Conservation (phyloP, 2,888 invertebrate genomes). For the Caenorhabditis sp. region DNA sequence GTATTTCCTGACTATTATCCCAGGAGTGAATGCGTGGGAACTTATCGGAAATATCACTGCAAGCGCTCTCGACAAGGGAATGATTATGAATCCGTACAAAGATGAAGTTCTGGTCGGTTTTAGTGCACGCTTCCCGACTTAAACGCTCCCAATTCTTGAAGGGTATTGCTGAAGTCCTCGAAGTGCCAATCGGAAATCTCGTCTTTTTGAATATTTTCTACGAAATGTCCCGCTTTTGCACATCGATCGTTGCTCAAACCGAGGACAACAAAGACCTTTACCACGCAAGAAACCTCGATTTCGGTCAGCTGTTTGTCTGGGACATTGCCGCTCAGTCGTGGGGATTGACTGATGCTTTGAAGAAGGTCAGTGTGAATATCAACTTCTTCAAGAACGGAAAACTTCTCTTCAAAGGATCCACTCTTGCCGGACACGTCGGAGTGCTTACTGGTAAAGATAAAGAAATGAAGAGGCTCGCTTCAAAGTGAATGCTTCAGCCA, state of each 20-base stretch:
- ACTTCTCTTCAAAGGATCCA: conserved; percentile 71
- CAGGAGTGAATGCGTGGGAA: conserved; percentile 63
- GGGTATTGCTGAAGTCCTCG: conserved; percentile 72
- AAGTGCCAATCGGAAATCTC: conserved; percentile 66
- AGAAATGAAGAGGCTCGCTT: not conserved
- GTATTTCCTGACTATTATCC: conserved; percentile 66
- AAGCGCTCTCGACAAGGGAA: conserved; percentile 61
- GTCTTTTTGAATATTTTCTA: conserved; percentile 73
- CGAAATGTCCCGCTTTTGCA: conserved; percentile 73
- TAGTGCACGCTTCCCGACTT: too few relatives aligned
- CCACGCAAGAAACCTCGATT: conserved; percentile 71
- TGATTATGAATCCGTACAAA: conserved; percentile 67
- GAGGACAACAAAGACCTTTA: conserved; percentile 61
- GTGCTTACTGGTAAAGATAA: conserved; percentile 72
- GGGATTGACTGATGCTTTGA: conserved; percentile 68
- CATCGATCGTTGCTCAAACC: conserved; percentile 70
- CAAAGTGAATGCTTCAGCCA: conserved; percentile 55
- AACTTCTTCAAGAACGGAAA: conserved; percentile 68
- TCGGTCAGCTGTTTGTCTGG: conserved; percentile 73
- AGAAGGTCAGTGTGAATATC: conserved; percentile 69
- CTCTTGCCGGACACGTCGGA: conserved; percentile 73
- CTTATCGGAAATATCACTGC: conserved; percentile 65
- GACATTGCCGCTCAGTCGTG: conserved; percentile 66
- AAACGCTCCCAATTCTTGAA: too few relatives aligned
- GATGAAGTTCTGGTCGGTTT: conserved; percentile 70